Evolutionary conservation across 2,888 invertebrate species (phyloP).

Genomic region (Trilocha varians): DNA sequence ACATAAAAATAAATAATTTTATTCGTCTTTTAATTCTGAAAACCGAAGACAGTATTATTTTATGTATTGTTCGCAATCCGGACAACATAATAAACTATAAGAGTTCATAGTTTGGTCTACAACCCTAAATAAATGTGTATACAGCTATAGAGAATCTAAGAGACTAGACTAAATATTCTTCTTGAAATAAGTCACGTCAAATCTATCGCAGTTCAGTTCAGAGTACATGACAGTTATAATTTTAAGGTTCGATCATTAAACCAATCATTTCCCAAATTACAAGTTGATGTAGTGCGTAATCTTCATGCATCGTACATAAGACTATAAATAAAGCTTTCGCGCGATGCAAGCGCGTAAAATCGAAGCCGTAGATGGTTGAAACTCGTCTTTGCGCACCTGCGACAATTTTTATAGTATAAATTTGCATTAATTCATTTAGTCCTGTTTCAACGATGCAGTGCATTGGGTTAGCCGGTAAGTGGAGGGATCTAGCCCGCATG

Average conservation of each 20-base stretch:
- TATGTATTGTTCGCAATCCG: too few relatives aligned
- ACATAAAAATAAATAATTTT: too few relatives aligned
- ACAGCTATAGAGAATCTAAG: too few relatives aligned
- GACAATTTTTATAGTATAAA: slow-evolving; percentile 74
- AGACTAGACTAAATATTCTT: too few relatives aligned
- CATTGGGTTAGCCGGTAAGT: slow-evolving; percentile 73
- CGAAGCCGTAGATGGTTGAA: slow-evolving; percentile 63
- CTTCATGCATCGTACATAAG: slow-evolving; percentile 25
- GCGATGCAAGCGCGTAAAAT: slow-evolving; percentile 65
- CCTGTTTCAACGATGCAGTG: slow-evolving; percentile 62
- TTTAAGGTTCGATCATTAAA: neutral
- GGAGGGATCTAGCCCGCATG: slow-evolving; percentile 46
- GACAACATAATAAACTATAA: too few relatives aligned
- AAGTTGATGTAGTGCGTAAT: slow-evolving; percentile 14
- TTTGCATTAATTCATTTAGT: slow-evolving; percentile 73
- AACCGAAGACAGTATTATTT: too few relatives aligned
- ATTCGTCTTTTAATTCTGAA: too few relatives aligned
- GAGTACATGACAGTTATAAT: too few relatives aligned
- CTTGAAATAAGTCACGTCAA: too few relatives aligned
- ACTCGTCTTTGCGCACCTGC: slow-evolving; percentile 69
- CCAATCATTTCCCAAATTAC: slow-evolving; percentile 21
- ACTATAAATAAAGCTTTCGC: slow-evolving; percentile 67
- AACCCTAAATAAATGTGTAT: too few relatives aligned
- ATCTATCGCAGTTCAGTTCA: too few relatives aligned
- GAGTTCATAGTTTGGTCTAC: too few relatives aligned